Evolutionary conservation across 2,113 vertebrate genomes (phyloP), one percentile per base, ranked within the genome.

Genomic region (Probosciger aterrimus): DNA sequence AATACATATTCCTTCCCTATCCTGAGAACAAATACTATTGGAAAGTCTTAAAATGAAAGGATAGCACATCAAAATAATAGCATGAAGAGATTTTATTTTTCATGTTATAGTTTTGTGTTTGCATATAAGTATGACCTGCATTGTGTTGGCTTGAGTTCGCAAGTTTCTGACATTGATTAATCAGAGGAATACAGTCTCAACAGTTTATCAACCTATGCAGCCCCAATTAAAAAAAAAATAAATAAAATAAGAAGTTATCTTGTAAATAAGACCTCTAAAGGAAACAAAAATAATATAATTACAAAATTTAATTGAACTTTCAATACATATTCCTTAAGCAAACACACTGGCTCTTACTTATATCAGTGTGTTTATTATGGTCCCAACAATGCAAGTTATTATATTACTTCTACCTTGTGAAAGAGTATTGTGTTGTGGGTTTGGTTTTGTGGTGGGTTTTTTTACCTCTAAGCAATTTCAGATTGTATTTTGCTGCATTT

Each of bases 381-480:
- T 87, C 37, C 6, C 2, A 49, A 59, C 15, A 88, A 62, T 12
- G 67, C 18, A 76, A 83, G 30, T 23, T 47, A 65, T 67, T 75
- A 14, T 27, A 63, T 47, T 73, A 46, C 5, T 63, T 83, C 31
- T 57, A 18, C 47, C 11, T 47, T 79, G 60, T 59, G 24, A 74
- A 53, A 78, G 11, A 75, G 64, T 53, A 70, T 60, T 50, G 12
- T 46, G 14, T 55, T 67, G 14, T 41, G 27, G 16, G 30, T 23
- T n/a, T 59, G 33, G 6, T n/a, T 53, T 14, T 4, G 20, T 57
- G 53, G 2, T 41, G 10, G 0, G 0, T 12, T 33, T 49, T 78
- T 62, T 79, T 35, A 73, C 4, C 20, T 81, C 80, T 39, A 74
- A 52, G 33, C 3, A 83, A 41, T 47, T 81, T 94, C 25, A 33